Conservation (phyloP, 2,797 vertebrate species). For the Peromyscus eremicus region DNA sequence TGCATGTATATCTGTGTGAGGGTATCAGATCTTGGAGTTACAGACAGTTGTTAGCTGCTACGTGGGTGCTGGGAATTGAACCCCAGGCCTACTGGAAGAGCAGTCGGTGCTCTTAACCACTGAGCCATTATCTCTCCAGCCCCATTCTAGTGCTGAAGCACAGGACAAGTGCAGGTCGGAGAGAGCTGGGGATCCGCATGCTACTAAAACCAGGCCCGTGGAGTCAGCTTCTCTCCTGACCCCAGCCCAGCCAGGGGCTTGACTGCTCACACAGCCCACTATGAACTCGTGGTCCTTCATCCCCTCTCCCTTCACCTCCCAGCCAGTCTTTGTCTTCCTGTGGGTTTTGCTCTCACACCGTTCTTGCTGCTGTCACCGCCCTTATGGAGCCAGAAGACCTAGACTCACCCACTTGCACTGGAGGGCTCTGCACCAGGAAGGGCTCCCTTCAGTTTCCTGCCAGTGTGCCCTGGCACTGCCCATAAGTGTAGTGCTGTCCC, state of each 20-base stretch:
- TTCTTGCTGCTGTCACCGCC: background rate
- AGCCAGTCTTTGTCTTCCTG: background rate
- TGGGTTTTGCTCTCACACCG: background rate
- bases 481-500: too few relatives aligned
- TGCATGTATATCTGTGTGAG: too few relatives aligned
- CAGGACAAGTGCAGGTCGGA: background rate
- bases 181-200: background rate
- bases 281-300: background rate
- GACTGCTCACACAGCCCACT: background rate
- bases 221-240: background rate
- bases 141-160: too few relatives aligned
- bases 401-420: background rate
- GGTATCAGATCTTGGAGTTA: too few relatives aligned
- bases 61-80: too few relatives aligned
- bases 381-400: background rate
- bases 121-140: too few relatives aligned
- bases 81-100: too few relatives aligned
- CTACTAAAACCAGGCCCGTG: background rate
- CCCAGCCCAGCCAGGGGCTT: background rate
- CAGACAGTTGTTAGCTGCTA: too few relatives aligned
- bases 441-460: background rate
- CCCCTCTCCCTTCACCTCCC: background rate
- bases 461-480: background rate
- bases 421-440: background rate
- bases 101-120: too few relatives aligned